Conservation (phyloP, 2,797 vertebrate species). For the Sebastolobus altivelis region DNA sequence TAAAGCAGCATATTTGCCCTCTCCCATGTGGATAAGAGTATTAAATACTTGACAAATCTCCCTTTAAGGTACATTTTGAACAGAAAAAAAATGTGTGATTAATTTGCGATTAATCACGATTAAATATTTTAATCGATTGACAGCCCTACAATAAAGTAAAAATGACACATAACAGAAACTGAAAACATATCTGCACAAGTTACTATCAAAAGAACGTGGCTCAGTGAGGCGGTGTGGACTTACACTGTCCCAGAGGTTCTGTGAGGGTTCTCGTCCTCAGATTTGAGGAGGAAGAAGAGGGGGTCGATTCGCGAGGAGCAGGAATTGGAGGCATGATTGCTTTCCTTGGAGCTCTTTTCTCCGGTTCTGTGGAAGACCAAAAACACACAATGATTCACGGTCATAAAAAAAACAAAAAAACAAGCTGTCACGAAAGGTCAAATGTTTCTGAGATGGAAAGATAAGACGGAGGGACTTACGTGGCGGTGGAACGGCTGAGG, state of each 20-base stretch:
- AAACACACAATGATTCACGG: neutral
- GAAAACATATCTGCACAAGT: neutral
- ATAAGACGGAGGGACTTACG: slow-evolving; percentile 35
- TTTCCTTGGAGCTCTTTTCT: slow-evolving; percentile 45
- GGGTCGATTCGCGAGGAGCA: neutral
- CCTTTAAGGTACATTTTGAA: too few relatives aligned
- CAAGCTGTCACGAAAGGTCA: neutral
- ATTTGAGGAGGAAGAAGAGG: neutral
- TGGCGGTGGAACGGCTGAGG: neutral
- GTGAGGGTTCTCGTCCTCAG: neutral
- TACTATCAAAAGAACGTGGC: neutral
- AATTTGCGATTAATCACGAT: too few relatives aligned
- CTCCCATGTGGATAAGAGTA: too few relatives aligned
- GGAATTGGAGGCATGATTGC: slow-evolving; percentile 43
- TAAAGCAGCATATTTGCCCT: too few relatives aligned
- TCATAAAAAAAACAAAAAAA: neutral
- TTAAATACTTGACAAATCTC: too few relatives aligned
- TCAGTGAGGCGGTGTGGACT: slow-evolving; percentile 25
- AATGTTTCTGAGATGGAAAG: neutral
- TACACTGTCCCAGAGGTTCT: slow-evolving; percentile 51
- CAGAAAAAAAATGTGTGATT: too few relatives aligned
- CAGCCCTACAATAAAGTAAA: too few relatives aligned
- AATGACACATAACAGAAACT: neutral
- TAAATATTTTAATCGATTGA: too few relatives aligned
- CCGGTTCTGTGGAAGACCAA: slow-evolving; percentile 32